Base-by-base conservation (phyloP, 2,797 vertebrate genomes). In the Myripristis jacobus region DNA sequence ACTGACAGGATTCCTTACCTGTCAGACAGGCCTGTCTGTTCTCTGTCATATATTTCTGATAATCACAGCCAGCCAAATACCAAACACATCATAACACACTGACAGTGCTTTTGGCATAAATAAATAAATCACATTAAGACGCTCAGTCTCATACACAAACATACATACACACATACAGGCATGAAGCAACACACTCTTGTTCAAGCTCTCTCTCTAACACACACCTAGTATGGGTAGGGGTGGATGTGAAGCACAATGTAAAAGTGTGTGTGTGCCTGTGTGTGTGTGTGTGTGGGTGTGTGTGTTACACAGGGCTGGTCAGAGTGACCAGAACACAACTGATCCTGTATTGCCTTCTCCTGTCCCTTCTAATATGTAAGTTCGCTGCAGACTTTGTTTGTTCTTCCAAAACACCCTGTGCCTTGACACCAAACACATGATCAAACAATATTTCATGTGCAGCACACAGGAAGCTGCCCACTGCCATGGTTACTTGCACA, bases 311-410 rank as follows among this genome's bases (percentile, higher is more conserved):
- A 94, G 93, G 92, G 27, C 15, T 82, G 46, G 54, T 91, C 70
- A 89, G 90, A 80, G 74, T 80, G 58, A 89, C 69, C 70, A 88
- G 82, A 81, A 80, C 77, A 63, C 88, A 90, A 3, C 66, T 93
- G 19, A 34, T 91, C 73, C 66, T 94, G 74, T 87, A 87, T 80
- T 88, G 87, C 75, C 62, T 90, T 36, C 75, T 91, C 34, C 79
- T 94, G 53, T 80, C 60, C 55, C 84, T 93, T 73, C 75, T 94
- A 60, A 81, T 94, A 72, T 94, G 93, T 94, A 86, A 94, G 93
- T 93, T 63, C 48, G 21, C 69, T 52, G 10, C 79, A 73, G 27
- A 60, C 54, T 66, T 43, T 75, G 38, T 77, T 66, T 75, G 38
- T 77, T 66, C 52, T 61, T 21, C 43, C 62, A 29, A 50, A 8